Base-by-base conservation (phyloP, 2,113 vertebrate genomes). In the Collichthys lucidus region DNA sequence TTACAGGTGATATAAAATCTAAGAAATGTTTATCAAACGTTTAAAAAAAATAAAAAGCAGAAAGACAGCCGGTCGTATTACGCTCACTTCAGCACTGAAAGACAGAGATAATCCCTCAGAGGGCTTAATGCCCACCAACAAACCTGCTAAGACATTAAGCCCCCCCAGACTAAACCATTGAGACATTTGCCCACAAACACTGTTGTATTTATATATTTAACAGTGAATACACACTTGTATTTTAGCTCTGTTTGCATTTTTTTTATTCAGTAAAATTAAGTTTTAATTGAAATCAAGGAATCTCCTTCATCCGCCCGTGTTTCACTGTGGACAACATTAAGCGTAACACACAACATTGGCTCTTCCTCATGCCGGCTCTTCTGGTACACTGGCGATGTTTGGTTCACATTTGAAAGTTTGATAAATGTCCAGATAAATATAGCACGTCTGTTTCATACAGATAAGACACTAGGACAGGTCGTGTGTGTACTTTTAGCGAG, bases 61-160 rank as follows among this genome's bases (percentile, higher is more conserved):
- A 60, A 29, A 11, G 19, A 57, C 79, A 70, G 55, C 6, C 29
- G 56, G 74, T 79, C 31, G 63, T 50, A 74, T 69, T 46, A 75
- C 52, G 7, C 35, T 46, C 47, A 53, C 20, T 59, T 77, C 82
- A 83, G 67, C 73, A 75, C n/a, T 55, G 64, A 72, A 31, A 74
- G 31, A 44, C 44, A 63, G 65, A 72, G 75, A 88, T 92, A 88
- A 92, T 88, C 89, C 83, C 31, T 56, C 22, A 50, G 44, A 62
- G 66, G 46, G 77, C 22, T 90, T 92, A 92, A 87, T 77, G 74
- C 74, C 75, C 72, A 86, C 77, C 77, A 80, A 10, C 47, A 69
- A 72, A 85, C 74, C 70, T 47, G 61, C 69, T 87, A 46, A 87
- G 64, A 87, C 81, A 80, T 44, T 88, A 88, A 87, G 79, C 86